phyloP scores from a whole-genome alignment of 2,888 invertebrate species.

The Drosophila antonietae region DNA sequence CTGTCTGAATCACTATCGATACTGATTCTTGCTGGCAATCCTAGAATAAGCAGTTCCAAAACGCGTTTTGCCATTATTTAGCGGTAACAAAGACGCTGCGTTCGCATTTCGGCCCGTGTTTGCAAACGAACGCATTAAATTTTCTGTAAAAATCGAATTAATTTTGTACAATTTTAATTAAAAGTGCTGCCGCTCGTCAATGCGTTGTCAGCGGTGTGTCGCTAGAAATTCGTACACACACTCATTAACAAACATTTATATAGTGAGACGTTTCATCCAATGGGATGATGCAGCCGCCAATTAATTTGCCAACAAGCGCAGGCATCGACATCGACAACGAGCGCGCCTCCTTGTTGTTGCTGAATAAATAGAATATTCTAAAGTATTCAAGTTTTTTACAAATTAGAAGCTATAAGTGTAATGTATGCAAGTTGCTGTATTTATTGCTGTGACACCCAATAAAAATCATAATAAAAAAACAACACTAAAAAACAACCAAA shows the following conservation, averaged over 20 bases:
- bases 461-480: constrained; percentile 3
- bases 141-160: constrained; percentile 48
- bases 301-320: constrained; percentile 47
- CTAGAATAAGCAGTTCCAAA: constrained; percentile 48
- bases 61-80: constrained; percentile 66
- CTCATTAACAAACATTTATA: not conserved
- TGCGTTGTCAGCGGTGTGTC: constrained; percentile 21
- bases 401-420: constrained; percentile 40
- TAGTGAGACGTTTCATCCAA: constrained; percentile 10
- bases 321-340: constrained; percentile 54
- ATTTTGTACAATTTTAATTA: constrained; percentile 29
- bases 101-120: constrained; percentile 65
- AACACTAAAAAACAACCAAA: not conserved
- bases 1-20: not conserved
- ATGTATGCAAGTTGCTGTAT: constrained; percentile 52
- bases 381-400: constrained; percentile 25
- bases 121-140: constrained; percentile 77
- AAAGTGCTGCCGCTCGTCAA: constrained; percentile 10
- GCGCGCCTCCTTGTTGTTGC: constrained; percentile 61
- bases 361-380: constrained; percentile 50
- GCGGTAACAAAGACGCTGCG: constrained; percentile 39
- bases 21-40: constrained; percentile 24
- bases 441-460: constrained; percentile 43
- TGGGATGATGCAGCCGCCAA: constrained; percentile 62
- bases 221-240: not conserved